Conservation (phyloP, 2,113 vertebrate species). For the Neoarius graeffei region DNA sequence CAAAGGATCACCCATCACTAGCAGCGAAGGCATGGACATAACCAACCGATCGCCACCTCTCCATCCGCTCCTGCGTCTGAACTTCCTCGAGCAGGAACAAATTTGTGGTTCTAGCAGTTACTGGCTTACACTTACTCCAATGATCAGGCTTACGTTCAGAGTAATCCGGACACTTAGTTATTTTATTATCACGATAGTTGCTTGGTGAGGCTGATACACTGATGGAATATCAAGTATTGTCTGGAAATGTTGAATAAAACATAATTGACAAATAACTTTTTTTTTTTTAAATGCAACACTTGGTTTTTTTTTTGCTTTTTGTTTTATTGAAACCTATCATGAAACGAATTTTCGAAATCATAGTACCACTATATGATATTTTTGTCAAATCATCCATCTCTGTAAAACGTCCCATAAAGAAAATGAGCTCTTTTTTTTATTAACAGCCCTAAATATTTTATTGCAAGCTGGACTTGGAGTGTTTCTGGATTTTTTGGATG, state of each 20-base stretch:
- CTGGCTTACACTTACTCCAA: background rate
- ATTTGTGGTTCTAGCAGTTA: too few relatives aligned
- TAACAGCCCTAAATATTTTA: slow-evolving; percentile 4
- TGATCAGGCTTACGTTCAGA: background rate
- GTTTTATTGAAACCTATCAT: background rate
- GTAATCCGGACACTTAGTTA: background rate
- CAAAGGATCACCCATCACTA: slow-evolving; percentile 53
- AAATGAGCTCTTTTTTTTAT: background rate
- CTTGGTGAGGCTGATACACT: background rate
- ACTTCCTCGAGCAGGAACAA: background rate
- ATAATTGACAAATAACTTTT: too few relatives aligned
- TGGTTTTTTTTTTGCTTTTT: too few relatives aligned
- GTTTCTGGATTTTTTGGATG: background rate
- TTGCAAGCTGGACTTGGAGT: background rate
- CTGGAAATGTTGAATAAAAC: background rate
- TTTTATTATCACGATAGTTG: background rate
- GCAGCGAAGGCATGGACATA: slow-evolving; percentile 33
- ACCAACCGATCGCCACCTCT: slow-evolving; percentile 16
- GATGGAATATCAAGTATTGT: too few relatives aligned
- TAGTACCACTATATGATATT: background rate
- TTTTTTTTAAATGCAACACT: too few relatives aligned
- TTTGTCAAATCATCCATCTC: background rate
- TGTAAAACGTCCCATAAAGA: background rate
- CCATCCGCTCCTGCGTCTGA: slow-evolving; percentile 7
- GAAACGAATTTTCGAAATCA: background rate